Evolutionary conservation across 2,888 invertebrate species (phyloP).

Genomic region (Antitype chi): DNA sequence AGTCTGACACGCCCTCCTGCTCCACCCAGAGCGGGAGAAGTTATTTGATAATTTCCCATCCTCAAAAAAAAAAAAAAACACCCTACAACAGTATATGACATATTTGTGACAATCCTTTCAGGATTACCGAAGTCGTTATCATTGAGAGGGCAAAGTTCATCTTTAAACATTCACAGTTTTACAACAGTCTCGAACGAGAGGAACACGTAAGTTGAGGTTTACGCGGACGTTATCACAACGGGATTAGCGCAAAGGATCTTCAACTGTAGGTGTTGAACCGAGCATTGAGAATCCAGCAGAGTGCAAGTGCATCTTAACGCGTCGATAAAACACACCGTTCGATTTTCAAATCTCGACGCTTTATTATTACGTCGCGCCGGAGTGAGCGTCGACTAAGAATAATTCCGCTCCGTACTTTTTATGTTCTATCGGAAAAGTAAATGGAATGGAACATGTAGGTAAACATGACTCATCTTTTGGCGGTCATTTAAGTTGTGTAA

Average conservation of each 20-base stretch:
- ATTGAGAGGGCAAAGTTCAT: background rate
- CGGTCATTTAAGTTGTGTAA: constrained; percentile 22
- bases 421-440: background rate
- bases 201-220: background rate
- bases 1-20: no score
- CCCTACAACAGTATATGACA: background rate
- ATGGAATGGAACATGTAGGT: background rate
- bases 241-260: no score
- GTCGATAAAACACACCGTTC: no score
- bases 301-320: no score
- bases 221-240: no score
- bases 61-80: no score
- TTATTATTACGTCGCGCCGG: no score
- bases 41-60: no score
- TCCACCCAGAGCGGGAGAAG: no score
- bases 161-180: background rate
- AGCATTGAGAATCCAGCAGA: no score
- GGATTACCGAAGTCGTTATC: background rate
- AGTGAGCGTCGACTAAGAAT: background rate
- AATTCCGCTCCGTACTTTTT: constrained; percentile 2
- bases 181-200: background rate
- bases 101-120: background rate
- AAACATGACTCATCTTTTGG: constrained; percentile 22
- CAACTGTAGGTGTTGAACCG: no score
- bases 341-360: no score